Percentiles rank a stretch among this genome's conserved stretches.
Evolutionary conservation across 1,140 invertebrate genomes (phyloP).

Genomic region (Homalodisca vitripennis): DNA sequence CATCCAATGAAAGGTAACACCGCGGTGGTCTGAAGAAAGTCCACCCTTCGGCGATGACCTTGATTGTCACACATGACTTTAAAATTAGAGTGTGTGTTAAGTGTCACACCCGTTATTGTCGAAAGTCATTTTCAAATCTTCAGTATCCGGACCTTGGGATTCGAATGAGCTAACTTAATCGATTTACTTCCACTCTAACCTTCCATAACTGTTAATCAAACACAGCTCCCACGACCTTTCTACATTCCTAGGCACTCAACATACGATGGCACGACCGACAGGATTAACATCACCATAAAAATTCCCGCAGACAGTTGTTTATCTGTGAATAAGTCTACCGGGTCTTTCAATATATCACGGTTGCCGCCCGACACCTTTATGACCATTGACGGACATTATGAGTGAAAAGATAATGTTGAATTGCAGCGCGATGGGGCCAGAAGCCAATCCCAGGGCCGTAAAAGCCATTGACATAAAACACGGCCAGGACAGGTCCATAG

Average conservation of each 20-base stretch:
- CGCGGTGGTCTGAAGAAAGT: too few relatives aligned
- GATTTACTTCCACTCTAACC: too few relatives aligned
- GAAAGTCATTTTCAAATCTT: too few relatives aligned
- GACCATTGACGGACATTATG: slow-evolving; percentile 17
- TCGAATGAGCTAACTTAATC: too few relatives aligned
- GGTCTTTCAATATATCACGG: slow-evolving; percentile 8
- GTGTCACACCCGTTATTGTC: too few relatives aligned
- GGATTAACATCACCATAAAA: slow-evolving; percentile 17
- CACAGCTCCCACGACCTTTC: slow-evolving; percentile 4
- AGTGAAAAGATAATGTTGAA: slow-evolving; percentile 22
- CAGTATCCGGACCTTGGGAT: too few relatives aligned
- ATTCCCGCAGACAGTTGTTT: not conserved
- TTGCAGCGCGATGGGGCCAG: slow-evolving; percentile 7
- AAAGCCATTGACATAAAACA: slow-evolving; percentile 22
- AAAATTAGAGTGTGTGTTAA: too few relatives aligned
- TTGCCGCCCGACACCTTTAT: slow-evolving; percentile 3
- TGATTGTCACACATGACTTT: too few relatives aligned
- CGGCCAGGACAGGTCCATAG: not conserved
- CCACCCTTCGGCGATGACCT: too few relatives aligned
- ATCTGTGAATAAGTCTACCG: slow-evolving; percentile 7
- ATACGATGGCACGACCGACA: too few relatives aligned
- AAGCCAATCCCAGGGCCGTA: slow-evolving; percentile 20
- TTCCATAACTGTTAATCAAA: too few relatives aligned
- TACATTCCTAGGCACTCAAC: slow-evolving; percentile 1
- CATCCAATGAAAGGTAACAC: too few relatives aligned